These are phyloP conservation scores for Brachionus manjavacas DNA, from an alignment of 1,140 invertebrate genomes.

Conservation along the genomic window DNA sequence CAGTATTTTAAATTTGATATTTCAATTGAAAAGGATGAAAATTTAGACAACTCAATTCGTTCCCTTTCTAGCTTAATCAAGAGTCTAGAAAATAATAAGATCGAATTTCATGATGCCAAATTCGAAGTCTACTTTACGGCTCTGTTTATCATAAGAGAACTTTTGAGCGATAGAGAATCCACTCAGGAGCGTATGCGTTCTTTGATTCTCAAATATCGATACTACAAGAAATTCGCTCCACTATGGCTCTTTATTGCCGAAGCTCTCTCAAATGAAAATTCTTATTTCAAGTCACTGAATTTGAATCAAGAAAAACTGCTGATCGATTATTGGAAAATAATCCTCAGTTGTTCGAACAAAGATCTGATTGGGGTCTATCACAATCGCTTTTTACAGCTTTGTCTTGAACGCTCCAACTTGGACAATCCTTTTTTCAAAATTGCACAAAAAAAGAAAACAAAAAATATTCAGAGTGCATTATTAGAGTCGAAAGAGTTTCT, in stretches of 20 bases:
- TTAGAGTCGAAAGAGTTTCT: neutral
- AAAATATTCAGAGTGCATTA: neutral
- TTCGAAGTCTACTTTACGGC: neutral
- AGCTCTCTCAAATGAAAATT: neutral
- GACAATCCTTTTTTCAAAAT: neutral
- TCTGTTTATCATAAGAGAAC: neutral
- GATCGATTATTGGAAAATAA: neutral
- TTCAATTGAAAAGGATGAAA: neutral
- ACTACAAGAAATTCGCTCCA: neutral
- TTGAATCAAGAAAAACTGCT: slow-evolving; percentile 3
- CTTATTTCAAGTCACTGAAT: neutral
- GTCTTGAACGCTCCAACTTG: neutral
- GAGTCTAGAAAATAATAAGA: neutral
- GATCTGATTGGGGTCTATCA: neutral
- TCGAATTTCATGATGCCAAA: neutral
- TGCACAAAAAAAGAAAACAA: neutral
- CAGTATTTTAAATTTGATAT: neutral
- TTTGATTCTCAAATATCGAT: neutral
- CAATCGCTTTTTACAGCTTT: neutral
- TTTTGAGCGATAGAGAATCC: neutral
- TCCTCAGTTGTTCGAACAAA: neutral
- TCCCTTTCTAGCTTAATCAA: neutral
- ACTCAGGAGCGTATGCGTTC: neutral
- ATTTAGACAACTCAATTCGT: neutral
- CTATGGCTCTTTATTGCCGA: neutral